These are phyloP conservation scores for Chloroclysta siterata DNA, from an alignment of 2,888 invertebrate genomes.

Conservation along the genomic window DNA sequence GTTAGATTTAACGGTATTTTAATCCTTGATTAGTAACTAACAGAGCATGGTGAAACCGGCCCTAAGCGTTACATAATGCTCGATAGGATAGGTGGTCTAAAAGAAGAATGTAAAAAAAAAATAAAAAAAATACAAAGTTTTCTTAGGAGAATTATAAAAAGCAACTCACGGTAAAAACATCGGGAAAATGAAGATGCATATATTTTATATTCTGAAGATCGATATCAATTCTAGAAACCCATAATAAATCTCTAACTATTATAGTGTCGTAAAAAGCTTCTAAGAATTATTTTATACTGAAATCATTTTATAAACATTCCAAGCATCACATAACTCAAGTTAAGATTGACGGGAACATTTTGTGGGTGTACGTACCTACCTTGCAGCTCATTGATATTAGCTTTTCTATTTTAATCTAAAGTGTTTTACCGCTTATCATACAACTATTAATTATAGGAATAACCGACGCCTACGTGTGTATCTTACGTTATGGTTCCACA, in stretches of 20 bases:
- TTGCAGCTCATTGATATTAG: constrained; percentile 55
- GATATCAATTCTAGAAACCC: constrained; percentile 18
- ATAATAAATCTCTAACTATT: constrained; percentile 23
- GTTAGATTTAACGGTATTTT: no score
- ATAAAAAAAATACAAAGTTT: background rate
- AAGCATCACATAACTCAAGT: constrained; percentile 17
- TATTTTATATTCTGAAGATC: constrained; percentile 10
- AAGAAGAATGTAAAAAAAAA: background rate
- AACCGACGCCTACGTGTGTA: constrained; percentile 68
- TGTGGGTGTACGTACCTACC: constrained; percentile 47
- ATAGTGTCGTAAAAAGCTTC: constrained; percentile 16
- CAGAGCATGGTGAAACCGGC: no score
- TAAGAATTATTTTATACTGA: constrained; percentile 9
- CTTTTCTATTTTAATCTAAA: constrained; percentile 77
- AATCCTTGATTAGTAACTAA: no score
- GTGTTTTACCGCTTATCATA: constrained; percentile 77
- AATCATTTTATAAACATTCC: constrained; percentile 19
- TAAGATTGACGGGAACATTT: constrained; percentile 35
- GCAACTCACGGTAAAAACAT: no score
- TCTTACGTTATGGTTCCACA: constrained; percentile 52
- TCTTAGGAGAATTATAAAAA: background rate
- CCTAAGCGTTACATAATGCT: no score
- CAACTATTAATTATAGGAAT: constrained; percentile 74
- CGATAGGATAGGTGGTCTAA: no score
- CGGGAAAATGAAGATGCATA: background rate